A percentile compares a stretch with the other conserved stretches of the same genome.
Evolutionary conservation across 2,797 vertebrate species (phyloP).

Genomic region (Nyctalus aviator): DNA sequence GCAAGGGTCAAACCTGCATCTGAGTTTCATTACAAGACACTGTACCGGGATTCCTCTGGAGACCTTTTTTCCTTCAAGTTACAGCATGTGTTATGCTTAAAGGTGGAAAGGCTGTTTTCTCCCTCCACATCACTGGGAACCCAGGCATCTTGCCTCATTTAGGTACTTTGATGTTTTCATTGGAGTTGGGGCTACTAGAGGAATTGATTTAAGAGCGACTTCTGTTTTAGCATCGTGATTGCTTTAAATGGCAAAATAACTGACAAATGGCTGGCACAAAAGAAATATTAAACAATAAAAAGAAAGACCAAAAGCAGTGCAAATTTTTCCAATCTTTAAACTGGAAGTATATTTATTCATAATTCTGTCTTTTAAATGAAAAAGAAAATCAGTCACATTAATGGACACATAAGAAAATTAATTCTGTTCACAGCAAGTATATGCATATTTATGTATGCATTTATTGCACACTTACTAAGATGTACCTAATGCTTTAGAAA

Average conservation of each 20-base stretch:
- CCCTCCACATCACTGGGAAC: conserved; percentile 59
- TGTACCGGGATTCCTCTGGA: conserved; percentile 63
- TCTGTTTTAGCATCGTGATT: conserved; percentile 65
- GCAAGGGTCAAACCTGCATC: conserved; percentile 76
- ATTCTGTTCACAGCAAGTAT: neutral
- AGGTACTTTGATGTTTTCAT: conserved; percentile 75
- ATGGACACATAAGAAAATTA: neutral
- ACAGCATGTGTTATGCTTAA: conserved; percentile 77
- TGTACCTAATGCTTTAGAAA: neutral
- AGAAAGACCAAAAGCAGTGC: neutral
- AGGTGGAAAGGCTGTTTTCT: conserved; percentile 75
- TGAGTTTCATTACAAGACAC: conserved; percentile 79
- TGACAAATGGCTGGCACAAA: conserved; percentile 50
- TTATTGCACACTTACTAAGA: neutral
- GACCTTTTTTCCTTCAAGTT: conserved; percentile 68
- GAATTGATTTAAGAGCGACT: conserved; percentile 74
- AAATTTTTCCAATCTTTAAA: neutral
- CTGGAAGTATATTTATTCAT: neutral
- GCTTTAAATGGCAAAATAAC: conserved; percentile 63
- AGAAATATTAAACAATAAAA: neutral
- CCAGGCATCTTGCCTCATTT: conserved; percentile 58
- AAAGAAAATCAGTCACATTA: neutral
- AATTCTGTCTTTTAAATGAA: neutral
- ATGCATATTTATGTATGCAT: neutral
- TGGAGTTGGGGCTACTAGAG: conserved; percentile 49